Evolutionary conservation across 2,113 vertebrate species (phyloP).

Genomic region (Emydura subglobosa): DNA sequence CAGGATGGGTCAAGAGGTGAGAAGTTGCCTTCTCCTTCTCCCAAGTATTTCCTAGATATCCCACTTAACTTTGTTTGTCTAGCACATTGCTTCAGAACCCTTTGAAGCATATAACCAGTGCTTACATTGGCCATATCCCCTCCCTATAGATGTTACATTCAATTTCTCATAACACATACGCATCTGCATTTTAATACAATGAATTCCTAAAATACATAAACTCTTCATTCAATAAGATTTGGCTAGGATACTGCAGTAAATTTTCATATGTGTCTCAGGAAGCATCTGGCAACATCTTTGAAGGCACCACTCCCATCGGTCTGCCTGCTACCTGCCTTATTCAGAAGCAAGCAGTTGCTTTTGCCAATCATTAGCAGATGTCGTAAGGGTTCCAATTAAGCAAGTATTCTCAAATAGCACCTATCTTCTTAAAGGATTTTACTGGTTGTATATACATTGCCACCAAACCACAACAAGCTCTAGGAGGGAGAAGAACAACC

Average conservation of each 20-base stretch:
- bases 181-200: neutral
- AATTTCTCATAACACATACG: neutral
- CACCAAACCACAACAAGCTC: neutral
- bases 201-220: neutral
- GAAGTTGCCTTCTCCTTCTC: neutral
- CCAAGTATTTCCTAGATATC: neutral
- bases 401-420: neutral
- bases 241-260: neutral
- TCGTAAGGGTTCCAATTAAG: neutral
- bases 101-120: neutral
- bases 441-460: neutral
- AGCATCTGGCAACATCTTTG: neutral
- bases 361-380: neutral
- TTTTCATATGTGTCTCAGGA: neutral
- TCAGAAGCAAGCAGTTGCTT: neutral
- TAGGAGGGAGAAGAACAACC: neutral
- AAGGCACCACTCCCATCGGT: neutral
- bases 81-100: neutral
- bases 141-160: neutral
- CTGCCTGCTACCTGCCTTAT: neutral
- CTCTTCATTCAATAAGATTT: neutral
- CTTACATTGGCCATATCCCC: neutral
- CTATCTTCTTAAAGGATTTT: neutral
- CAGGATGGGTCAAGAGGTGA: neutral
- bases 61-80: neutral